Conservation (phyloP, 1,140 invertebrate species). For the Diprion similis region DNA sequence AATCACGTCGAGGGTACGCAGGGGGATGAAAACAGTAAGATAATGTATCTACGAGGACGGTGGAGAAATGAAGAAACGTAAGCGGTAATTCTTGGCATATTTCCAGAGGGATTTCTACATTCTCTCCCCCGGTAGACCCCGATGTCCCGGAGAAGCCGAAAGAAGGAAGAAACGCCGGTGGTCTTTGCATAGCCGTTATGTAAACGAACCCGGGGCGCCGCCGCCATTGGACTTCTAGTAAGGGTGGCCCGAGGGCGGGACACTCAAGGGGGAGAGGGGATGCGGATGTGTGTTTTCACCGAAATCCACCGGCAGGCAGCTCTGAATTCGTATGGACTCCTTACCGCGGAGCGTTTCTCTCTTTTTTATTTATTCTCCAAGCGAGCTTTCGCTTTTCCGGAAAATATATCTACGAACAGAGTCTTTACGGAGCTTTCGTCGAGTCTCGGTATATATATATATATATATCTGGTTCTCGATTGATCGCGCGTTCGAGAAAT, state of each 20-base stretch:
- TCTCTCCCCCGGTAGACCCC: background rate
- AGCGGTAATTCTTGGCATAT: constrained; percentile 4
- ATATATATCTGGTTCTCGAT: too few relatives aligned
- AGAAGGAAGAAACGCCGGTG: background rate
- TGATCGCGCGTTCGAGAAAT: background rate
- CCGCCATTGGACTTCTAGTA: background rate
- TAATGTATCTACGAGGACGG: too few relatives aligned
- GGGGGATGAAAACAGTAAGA: background rate
- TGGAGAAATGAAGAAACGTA: background rate
- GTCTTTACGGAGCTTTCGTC: too few relatives aligned
- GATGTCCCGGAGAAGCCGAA: too few relatives aligned
- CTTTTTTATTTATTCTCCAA: constrained; percentile 23
- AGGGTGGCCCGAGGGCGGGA: background rate
- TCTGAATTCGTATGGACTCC: constrained; percentile 26
- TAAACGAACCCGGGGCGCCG: constrained; percentile 5
- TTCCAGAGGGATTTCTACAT: background rate
- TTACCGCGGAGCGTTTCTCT: constrained; percentile 1
- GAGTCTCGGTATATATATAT: too few relatives aligned
- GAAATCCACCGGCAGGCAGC: constrained; percentile 9
- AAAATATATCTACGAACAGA: too few relatives aligned
- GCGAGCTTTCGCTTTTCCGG: too few relatives aligned
- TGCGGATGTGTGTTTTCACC: background rate
- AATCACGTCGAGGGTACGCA: background rate
- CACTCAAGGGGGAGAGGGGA: background rate
- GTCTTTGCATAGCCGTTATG: constrained; percentile 11